Evolutionary conservation across 2,113 vertebrate genomes (phyloP).

Genomic region (Typhlomys cinereus): DNA sequence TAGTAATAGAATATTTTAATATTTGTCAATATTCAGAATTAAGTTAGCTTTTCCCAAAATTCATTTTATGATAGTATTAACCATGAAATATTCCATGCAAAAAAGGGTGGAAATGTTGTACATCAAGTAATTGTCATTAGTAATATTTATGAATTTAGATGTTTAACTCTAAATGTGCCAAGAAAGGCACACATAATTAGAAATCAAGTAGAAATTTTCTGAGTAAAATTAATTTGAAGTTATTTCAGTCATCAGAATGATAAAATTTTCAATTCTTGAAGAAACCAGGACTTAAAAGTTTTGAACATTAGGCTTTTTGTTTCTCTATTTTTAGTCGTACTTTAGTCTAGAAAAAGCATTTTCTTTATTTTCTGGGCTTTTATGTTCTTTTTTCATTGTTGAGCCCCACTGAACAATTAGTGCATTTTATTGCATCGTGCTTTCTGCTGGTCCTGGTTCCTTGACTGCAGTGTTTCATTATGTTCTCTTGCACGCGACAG

Average conservation of each 20-base stretch:
- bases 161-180: slow-evolving; percentile 15
- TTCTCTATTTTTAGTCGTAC: slow-evolving; percentile 2
- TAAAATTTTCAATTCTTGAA: slow-evolving; percentile 13
- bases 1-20: slow-evolving; percentile 43
- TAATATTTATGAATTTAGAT: slow-evolving; percentile 22
- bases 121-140: slow-evolving; percentile 13
- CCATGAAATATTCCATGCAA: background rate
- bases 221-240: background rate
- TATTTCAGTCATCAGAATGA: background rate
- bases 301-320: background rate
- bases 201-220: slow-evolving; percentile 7
- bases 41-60: slow-evolving; percentile 2
- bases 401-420: background rate
- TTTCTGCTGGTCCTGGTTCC: slow-evolving; percentile 36
- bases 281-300: background rate
- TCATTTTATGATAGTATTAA: slow-evolving; percentile 34
- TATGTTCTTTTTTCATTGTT: slow-evolving; percentile 44
- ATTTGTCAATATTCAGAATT: background rate
- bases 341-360: slow-evolving; percentile 14
- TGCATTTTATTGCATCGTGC: background rate
- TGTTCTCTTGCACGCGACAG: background rate
- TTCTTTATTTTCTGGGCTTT: background rate
- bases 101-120: background rate
- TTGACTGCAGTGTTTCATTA: slow-evolving; percentile 31
- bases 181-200: background rate